Conservation (phyloP, 2,797 vertebrate genomes). For the Anguilla marmorata region DNA sequence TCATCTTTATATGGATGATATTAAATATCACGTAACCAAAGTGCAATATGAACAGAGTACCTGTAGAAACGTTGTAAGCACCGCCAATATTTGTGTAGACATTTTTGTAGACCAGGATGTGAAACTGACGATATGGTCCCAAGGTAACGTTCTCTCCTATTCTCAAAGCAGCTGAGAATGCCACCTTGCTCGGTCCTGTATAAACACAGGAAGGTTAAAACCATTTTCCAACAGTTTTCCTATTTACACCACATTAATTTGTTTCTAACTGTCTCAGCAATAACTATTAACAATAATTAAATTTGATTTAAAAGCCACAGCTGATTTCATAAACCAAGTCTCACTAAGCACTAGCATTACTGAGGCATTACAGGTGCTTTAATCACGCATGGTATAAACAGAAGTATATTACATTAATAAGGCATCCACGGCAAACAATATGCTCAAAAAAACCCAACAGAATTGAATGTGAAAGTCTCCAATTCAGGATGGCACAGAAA, state of each 20-base stretch:
- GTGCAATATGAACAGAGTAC: neutral
- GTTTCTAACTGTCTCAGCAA: neutral
- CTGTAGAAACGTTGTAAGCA: neutral
- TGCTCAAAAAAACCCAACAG: too few species aligned
- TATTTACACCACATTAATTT: neutral
- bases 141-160: neutral
- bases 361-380: too few species aligned
- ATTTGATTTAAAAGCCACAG: neutral
- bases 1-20: neutral
- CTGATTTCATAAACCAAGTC: neutral
- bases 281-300: neutral
- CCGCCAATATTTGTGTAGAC: neutral
- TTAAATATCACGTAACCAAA: neutral
- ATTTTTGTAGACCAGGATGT: neutral
- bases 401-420: too few species aligned
- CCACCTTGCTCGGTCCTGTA: neutral
- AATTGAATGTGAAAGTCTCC: too few species aligned
- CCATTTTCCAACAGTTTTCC: neutral
- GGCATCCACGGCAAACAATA: too few species aligned
- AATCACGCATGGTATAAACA: too few species aligned
- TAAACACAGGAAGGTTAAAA: neutral
- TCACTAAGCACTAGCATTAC: neutral
- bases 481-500: too few species aligned
- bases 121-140: neutral
- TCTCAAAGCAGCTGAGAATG: neutral